phyloP scores from a whole-genome alignment of 2,797 vertebrate genomes.

The Tenualosa thibaudeaui region DNA sequence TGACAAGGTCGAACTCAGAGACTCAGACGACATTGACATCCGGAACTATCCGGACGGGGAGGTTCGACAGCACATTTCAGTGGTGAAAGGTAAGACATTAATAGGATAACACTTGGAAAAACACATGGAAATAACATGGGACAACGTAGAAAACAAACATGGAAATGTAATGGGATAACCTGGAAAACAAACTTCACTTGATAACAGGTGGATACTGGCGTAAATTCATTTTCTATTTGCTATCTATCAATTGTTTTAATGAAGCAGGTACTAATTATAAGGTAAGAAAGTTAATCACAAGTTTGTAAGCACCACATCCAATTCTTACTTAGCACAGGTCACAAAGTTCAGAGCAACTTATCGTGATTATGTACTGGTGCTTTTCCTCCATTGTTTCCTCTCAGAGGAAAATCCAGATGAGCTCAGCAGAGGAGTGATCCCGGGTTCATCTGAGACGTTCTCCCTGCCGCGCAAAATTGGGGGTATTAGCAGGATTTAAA shows the following conservation, averaged over 20 bases:
- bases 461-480: slow-evolving; percentile 27
- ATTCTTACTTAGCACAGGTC: neutral
- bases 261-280: neutral
- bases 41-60: slow-evolving; percentile 88
- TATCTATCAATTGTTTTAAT: neutral
- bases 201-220: neutral
- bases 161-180: neutral
- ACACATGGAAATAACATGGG: too few relatives aligned
- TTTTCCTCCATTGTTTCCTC: slow-evolving; percentile 25
- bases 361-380: slow-evolving; percentile 28
- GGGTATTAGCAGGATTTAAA: slow-evolving; percentile 46
- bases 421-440: slow-evolving; percentile 30
- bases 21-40: slow-evolving; percentile 97
- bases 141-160: neutral
- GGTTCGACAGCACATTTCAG: slow-evolving; percentile 95
- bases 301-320: neutral
- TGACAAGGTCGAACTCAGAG: slow-evolving; percentile 98
- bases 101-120: neutral
- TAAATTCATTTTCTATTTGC: neutral
- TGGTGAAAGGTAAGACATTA: slow-evolving; percentile 88
- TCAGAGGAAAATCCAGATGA: slow-evolving; percentile 31
- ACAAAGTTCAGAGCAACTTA: slow-evolving; percentile 22
- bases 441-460: slow-evolving; percentile 25
- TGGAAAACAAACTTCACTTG: neutral
- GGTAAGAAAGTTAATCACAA: slow-evolving; percentile 1